These are phyloP conservation scores for Sapajus apella DNA, from an alignment of 2,113 vertebrate genomes.

Conservation along the genomic window DNA sequence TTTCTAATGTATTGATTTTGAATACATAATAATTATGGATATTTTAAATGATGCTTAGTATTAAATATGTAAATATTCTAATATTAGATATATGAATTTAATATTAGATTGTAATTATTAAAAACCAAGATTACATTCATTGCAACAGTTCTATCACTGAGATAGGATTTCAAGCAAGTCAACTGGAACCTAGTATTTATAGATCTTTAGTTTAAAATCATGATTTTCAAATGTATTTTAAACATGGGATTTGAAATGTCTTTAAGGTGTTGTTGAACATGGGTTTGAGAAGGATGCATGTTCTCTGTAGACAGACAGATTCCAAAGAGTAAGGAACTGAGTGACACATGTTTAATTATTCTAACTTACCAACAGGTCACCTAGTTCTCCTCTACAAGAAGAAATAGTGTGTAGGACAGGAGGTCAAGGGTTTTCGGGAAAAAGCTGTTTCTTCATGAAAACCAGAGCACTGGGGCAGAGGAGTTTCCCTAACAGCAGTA, in stretches of 20 bases:
- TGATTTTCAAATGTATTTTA: neutral
- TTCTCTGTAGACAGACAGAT: neutral
- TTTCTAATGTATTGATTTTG: slow-evolving; percentile 38
- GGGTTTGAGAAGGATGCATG: neutral
- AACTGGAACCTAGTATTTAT: neutral
- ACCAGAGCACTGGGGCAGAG: neutral
- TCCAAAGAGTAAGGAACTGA: neutral
- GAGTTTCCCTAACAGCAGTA: neutral
- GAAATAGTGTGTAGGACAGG: neutral
- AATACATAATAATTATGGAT: neutral
- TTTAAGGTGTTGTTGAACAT: neutral
- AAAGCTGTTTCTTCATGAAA: neutral
- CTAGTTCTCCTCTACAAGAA: neutral
- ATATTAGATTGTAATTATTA: neutral
- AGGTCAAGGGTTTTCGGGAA: neutral
- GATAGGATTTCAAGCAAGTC: neutral
- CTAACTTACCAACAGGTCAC: neutral
- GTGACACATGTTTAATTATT: neutral
- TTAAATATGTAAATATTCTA: neutral
- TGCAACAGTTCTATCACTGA: neutral
- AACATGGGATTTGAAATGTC: neutral
- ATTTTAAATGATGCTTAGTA: slow-evolving; percentile 34
- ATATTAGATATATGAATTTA: neutral
- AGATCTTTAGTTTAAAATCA: neutral
- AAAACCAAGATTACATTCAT: neutral